Percentiles rank a stretch among this genome's conserved stretches.
These are phyloP conservation scores for Andrena chrysosceles DNA, from an alignment of 2,888 invertebrate genomes.

Conservation along the genomic window DNA sequence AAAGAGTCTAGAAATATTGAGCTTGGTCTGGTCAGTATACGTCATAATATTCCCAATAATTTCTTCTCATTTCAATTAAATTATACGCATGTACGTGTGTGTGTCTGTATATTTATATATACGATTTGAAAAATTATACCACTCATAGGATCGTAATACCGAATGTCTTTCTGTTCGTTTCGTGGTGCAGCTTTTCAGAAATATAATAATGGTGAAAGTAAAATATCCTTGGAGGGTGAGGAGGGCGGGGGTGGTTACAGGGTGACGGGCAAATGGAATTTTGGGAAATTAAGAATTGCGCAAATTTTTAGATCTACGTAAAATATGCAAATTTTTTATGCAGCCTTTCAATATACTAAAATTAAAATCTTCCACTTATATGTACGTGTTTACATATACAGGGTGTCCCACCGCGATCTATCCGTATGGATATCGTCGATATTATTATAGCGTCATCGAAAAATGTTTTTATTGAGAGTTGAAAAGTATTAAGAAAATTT, in stretches of 20 bases:
- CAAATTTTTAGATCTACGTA: slow-evolving; percentile 13
- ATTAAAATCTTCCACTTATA: slow-evolving; percentile 31
- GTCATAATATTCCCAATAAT: slow-evolving; percentile 75
- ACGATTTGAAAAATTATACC: slow-evolving; percentile 52
- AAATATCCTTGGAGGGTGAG: not conserved
- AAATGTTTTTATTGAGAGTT: not conserved
- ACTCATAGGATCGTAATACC: slow-evolving; percentile 32
- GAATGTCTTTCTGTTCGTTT: slow-evolving; percentile 54
- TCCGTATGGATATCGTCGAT: not conserved
- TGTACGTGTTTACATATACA: not conserved
- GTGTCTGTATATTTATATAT: slow-evolving; percentile 21
- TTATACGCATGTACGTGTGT: slow-evolving; percentile 56
- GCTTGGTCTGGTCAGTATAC: slow-evolving; percentile 85
- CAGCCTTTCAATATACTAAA: slow-evolving; percentile 17
- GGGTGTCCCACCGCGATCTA: too few relatives aligned
- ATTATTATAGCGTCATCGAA: not conserved
- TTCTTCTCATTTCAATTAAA: slow-evolving; percentile 65
- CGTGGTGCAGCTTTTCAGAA: slow-evolving; percentile 63
- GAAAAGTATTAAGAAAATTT: too few relatives aligned
- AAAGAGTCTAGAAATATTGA: slow-evolving; percentile 85
- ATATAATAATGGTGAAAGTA: slow-evolving; percentile 34
- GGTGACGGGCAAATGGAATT: slow-evolving; percentile 20
- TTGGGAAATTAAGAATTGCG: slow-evolving; percentile 23
- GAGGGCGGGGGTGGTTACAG: not conserved
- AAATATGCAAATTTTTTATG: slow-evolving; percentile 30